Base-by-base conservation (phyloP, 2,113 vertebrate species). In the Dicentrarchus labrax region DNA sequence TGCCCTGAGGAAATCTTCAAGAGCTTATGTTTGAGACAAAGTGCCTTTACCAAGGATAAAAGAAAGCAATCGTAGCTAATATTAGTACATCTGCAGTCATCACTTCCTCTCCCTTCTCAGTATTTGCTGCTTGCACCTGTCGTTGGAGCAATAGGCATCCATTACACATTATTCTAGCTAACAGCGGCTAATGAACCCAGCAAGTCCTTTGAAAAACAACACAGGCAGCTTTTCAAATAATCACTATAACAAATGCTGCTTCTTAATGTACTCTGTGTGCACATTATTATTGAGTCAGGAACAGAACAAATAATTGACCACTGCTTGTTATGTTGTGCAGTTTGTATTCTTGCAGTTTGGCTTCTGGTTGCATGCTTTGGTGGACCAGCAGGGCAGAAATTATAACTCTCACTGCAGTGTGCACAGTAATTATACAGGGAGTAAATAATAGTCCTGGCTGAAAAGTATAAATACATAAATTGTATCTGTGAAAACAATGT, bases 131-230 rank as follows among this genome's bases (percentile, higher is more conserved):
- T 50, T 60, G 59, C 24, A 72, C 41, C 38, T 75, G 30, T 82
- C 12, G 0, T 16, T 21, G 41, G 15, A 70, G n/a, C n/a, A 50
- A 76, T 75, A 13, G 10, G 30, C 51, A 16, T 73, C 41, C n/a
- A 70, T 24, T 60, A 30, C 15, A 53, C 10, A 4, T 68, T 24
- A n/a, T 59, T 85, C 6, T 15, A 38, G 50, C 21, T 75, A 75
- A 75, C 10, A 47, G 53, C 72, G 68, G 66, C 60, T 76, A 43
- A 53, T 87, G 76, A 76, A 67, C 72, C n/a, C 38, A 53, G 38
- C 10, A 3, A 61, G 45, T 47, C 43, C 54, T 65, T 68, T 59
- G 4, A 65, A 54, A 86, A 61, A 24, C 38, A 72, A 62, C 53
- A 61, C 19, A 64, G 4, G 56, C 22, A 67, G 38, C 13, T 45